phyloP scores from a whole-genome alignment of 2,113 vertebrate species.

The Arvicanthis niloticus region DNA sequence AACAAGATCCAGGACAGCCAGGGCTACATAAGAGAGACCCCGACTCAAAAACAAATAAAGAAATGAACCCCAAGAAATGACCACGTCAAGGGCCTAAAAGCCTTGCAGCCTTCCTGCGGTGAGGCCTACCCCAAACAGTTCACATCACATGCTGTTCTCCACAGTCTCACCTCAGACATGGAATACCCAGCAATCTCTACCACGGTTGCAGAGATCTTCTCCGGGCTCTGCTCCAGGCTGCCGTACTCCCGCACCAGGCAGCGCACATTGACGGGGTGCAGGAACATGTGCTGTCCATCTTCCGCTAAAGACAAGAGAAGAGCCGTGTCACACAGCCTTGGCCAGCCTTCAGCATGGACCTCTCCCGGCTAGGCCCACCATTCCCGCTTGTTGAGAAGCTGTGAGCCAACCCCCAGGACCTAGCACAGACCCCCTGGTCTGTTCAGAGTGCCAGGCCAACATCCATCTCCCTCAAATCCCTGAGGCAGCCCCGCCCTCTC shows the following conservation, averaged over 20 bases:
- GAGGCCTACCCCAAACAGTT: neutral
- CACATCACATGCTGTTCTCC: neutral
- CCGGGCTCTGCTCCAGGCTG: conserved; percentile 96
- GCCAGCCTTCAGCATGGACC: neutral
- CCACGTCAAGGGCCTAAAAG: neutral
- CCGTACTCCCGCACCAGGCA: conserved; percentile 96
- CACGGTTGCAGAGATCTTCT: conserved; percentile 94
- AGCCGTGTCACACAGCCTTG: neutral
- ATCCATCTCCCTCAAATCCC: neutral
- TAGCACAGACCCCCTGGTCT: neutral
- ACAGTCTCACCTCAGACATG: conserved; percentile 93
- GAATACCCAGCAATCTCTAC: conserved; percentile 97
- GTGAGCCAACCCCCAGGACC: neutral
- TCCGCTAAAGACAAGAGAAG: conserved; percentile 88
- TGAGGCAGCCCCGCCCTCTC: neutral
- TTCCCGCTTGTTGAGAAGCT: neutral
- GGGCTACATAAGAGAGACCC: neutral
- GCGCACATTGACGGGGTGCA: conserved; percentile 97
- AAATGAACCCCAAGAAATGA: neutral
- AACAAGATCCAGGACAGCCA: neutral
- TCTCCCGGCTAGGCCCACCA: neutral
- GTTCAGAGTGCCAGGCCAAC: neutral
- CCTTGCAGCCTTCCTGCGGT: neutral
- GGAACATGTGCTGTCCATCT: conserved; percentile 98
- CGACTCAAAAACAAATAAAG: neutral